Evolutionary conservation across 2,797 vertebrate genomes (phyloP).

Genomic region (Simalia tracyae): DNA sequence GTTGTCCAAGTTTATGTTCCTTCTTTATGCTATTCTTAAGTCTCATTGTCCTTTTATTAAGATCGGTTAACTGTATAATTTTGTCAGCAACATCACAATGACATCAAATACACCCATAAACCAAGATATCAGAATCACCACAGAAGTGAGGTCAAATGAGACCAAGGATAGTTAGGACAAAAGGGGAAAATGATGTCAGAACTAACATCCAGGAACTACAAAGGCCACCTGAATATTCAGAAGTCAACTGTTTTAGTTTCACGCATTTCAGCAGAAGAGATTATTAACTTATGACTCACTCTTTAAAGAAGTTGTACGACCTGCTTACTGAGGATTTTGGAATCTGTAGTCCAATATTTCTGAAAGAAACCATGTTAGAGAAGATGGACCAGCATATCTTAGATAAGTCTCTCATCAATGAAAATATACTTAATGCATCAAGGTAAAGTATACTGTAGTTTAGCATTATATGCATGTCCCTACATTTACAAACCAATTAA

Average conservation of each 20-base stretch:
- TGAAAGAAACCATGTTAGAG: not conserved
- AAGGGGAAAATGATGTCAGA: not conserved
- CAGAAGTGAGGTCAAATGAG: not conserved
- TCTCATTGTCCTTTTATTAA: not conserved
- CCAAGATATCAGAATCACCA: not conserved
- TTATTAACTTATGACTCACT: not conserved
- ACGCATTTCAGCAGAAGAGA: not conserved
- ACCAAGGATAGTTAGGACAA: not conserved
- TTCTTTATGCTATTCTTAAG: not conserved
- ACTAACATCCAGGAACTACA: not conserved
- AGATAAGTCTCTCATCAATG: not conserved
- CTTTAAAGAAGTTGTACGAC: not conserved
- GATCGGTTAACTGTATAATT: not conserved
- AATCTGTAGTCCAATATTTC: not conserved
- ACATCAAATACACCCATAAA: not conserved
- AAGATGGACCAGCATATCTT: not conserved
- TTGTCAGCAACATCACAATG: not conserved
- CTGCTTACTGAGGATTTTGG: not conserved
- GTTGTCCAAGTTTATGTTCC: not conserved
- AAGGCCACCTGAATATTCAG: not conserved
- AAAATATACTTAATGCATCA: not conserved
- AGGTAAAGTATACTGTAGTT: not conserved
- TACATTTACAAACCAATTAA: conserved; percentile 7
- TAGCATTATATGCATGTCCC: conserved; percentile 19
- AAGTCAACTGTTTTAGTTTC: not conserved